Evolutionary conservation across 2,888 invertebrate species (phyloP).

Genomic region (Drosophila nr. medialis): DNA sequence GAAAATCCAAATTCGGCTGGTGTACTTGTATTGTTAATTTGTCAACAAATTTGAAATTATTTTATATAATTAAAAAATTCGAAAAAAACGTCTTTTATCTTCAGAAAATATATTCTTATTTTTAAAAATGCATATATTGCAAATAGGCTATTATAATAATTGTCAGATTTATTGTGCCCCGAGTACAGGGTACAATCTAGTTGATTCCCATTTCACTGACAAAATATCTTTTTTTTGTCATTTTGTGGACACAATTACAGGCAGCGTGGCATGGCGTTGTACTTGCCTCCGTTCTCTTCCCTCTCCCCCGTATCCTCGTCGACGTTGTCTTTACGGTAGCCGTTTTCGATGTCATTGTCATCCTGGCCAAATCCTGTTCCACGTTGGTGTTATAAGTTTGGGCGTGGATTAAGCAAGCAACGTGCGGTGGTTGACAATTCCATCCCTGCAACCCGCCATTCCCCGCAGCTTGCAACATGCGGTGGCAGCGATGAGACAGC

Average conservation of each 20-base stretch:
- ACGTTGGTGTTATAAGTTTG: slow-evolving; percentile 60
- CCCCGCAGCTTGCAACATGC: not conserved
- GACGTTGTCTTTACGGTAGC: slow-evolving; percentile 7
- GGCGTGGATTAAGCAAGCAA: slow-evolving; percentile 61
- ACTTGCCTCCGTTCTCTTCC: not conserved
- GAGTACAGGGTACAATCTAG: slow-evolving; percentile 6
- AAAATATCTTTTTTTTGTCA: slow-evolving; percentile 15
- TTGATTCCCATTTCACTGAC: not conserved
- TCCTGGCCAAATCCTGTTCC: slow-evolving; percentile 57
- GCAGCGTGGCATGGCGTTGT: slow-evolving; percentile 18
- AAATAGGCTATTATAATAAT: not conserved
- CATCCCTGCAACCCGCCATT: not conserved
- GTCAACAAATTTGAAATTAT: not conserved
- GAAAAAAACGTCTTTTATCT: not conserved
- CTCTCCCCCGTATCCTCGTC: not conserved
- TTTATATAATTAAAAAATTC: not conserved
- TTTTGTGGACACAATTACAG: slow-evolving; percentile 48
- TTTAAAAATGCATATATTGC: not conserved
- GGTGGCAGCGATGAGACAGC: slow-evolving; percentile 29
- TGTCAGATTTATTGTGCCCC: not conserved
- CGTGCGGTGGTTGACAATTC: slow-evolving; percentile 45
- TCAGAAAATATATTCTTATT: not conserved
- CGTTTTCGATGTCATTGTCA: slow-evolving; percentile 34
- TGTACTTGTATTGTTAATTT: not conserved
- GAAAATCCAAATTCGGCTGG: not conserved